phyloP scores from a whole-genome alignment of 1,140 invertebrate genomes.

The Acromyrmex charruanus region DNA sequence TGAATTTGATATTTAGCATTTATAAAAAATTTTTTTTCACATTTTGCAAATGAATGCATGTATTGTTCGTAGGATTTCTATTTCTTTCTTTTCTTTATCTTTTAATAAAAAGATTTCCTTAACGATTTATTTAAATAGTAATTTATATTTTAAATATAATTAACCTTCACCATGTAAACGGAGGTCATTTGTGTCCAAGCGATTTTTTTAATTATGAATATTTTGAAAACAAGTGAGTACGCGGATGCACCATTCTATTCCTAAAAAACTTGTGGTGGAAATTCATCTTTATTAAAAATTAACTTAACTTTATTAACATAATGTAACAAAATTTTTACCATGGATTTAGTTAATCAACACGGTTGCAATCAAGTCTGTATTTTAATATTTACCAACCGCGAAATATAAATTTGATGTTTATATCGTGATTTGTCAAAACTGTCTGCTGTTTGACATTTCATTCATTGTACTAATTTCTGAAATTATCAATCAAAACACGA shows the following conservation, averaged over 20 bases:
- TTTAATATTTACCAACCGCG: neutral
- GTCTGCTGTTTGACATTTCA: neutral
- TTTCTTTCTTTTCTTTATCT: neutral
- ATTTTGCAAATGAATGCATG: neutral
- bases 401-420: neutral
- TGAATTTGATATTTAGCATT: constrained; percentile 31
- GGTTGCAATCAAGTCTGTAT: neutral
- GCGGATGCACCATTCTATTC: too few relatives aligned
- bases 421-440: constrained; percentile 12
- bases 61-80: neutral
- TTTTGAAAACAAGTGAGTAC: too few relatives aligned
- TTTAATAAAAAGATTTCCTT: neutral
- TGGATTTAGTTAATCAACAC: neutral
- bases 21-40: constrained; percentile 32
- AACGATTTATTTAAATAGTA: neutral
- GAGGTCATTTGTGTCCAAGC: too few relatives aligned
- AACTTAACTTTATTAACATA: constrained; percentile 5
- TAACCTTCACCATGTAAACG: neutral
- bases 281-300: neutral
- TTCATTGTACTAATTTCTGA: neutral
- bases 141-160: neutral
- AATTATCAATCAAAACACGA: neutral
- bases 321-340: neutral
- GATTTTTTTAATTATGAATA: too few relatives aligned
- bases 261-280: too few relatives aligned